phyloP scores from a whole-genome alignment of 2,888 invertebrate genomes.

The Rhagophthalmus giganteus region DNA sequence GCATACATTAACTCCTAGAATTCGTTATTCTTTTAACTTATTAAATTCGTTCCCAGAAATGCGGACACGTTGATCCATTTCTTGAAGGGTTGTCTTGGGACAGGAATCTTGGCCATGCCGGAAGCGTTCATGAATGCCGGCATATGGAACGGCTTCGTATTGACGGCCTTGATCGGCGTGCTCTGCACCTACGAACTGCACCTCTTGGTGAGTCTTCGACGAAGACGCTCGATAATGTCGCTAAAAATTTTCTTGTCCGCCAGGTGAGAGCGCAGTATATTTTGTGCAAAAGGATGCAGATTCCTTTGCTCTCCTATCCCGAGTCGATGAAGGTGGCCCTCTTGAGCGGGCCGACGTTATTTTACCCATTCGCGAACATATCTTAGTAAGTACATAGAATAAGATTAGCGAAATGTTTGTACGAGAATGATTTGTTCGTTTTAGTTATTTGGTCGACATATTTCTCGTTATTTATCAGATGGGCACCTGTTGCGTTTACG shows the following conservation, averaged over 20 bases:
- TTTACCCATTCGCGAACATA: constrained; percentile 63
- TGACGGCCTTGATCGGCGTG: constrained; percentile 75
- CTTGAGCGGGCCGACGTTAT: constrained; percentile 68
- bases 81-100: constrained; percentile 87
- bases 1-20: too few relatives aligned
- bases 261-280: constrained; percentile 57
- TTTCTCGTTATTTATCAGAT: constrained; percentile 87
- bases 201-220: constrained; percentile 67
- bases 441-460: constrained; percentile 71
- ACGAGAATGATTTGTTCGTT: constrained; percentile 45
- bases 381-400: constrained; percentile 36
- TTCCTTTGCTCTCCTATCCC: constrained; percentile 82
- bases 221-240: background rate
- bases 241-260: background rate
- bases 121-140: constrained; percentile 86
- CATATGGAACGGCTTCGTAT: constrained; percentile 73
- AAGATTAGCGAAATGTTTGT: background rate
- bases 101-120: constrained; percentile 91
- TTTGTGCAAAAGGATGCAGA: constrained; percentile 66
- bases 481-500: constrained; percentile 95
- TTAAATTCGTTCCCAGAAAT: constrained; percentile 61
- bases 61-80: constrained; percentile 80
- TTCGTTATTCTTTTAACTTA: background rate
- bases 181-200: constrained; percentile 89
- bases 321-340: constrained; percentile 71